phyloP scores from a whole-genome alignment of 2,113 vertebrate genomes.

The Thinocorus orbignyianus region DNA sequence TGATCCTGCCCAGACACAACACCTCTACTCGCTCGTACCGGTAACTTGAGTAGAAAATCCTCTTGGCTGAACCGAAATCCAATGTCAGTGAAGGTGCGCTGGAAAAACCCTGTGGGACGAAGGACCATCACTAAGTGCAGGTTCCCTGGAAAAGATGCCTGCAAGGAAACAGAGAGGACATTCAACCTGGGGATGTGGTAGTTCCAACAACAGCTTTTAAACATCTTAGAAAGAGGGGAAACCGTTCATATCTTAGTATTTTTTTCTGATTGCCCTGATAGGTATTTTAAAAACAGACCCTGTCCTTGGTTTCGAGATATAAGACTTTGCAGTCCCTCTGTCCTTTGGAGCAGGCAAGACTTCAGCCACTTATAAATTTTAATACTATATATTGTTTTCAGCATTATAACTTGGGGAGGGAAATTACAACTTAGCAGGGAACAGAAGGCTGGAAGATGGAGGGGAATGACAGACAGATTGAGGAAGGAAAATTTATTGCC shows the following conservation, averaged over 20 bases:
- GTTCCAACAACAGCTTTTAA: background rate
- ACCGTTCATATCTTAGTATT: accelerated
- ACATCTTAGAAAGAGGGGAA: accelerated
- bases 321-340: background rate
- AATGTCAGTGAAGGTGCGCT: constrained; percentile 93
- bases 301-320: accelerated
- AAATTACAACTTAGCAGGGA: background rate
- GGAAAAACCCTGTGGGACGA: constrained; percentile 94
- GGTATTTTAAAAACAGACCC: background rate
- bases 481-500: constrained; percentile 1
- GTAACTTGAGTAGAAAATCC: constrained; percentile 95
- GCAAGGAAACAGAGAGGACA: background rate
- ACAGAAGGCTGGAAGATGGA: background rate
- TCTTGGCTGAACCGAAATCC: constrained; percentile 97
- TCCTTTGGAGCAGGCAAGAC: background rate
- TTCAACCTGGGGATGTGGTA: background rate
- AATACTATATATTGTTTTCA: background rate
- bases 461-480: background rate
- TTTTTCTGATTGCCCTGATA: background rate
- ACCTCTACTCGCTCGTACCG: constrained; percentile 73
- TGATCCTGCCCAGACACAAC: accelerated
- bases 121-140: constrained; percentile 95
- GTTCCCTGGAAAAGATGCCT: constrained; percentile 94
- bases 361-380: background rate
- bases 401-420: background rate